A percentile compares a stretch with the other conserved stretches of the same genome.
phyloP scores from a whole-genome alignment of 2,888 invertebrate species.

The Cryptosula pallasiana region DNA sequence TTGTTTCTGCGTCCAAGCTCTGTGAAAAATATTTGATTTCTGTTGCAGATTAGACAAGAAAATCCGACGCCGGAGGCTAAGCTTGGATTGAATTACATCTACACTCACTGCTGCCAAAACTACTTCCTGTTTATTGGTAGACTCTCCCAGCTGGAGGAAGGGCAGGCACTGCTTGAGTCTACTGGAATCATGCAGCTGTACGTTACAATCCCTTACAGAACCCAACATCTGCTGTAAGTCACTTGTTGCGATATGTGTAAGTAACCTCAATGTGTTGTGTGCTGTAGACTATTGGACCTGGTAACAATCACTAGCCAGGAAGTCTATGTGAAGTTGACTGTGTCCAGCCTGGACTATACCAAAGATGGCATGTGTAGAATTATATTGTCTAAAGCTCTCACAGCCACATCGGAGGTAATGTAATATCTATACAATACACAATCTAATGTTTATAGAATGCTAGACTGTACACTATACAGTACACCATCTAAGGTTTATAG shows the following conservation, averaged over 20 bases:
- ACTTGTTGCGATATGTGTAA: no score
- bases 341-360: conserved; percentile 84
- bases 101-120: conserved; percentile 64
- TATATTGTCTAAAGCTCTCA: conserved; percentile 58
- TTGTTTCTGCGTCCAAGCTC: background rate
- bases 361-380: conserved; percentile 62
- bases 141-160: conserved; percentile 56
- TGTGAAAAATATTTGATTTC: background rate
- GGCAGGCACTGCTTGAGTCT: conserved; percentile 63
- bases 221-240: no score
- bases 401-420: conserved; percentile 56
- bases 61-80: conserved; percentile 14
- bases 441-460: conserved; percentile 38
- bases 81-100: conserved; percentile 21
- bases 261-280: no score
- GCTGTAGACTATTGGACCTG: conserved; percentile 70
- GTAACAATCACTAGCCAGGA: conserved; percentile 76
- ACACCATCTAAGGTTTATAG: no score
- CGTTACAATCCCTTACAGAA: no score
- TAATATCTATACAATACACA: no score
- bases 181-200: conserved; percentile 72
- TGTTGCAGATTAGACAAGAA: conserved; percentile 16
- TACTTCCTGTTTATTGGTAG: conserved; percentile 91
- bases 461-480: conserved; percentile 78
- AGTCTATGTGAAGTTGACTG: conserved; percentile 86